Evolutionary conservation across 1,140 invertebrate species (phyloP).

Genomic region (Forficula auricularia): DNA sequence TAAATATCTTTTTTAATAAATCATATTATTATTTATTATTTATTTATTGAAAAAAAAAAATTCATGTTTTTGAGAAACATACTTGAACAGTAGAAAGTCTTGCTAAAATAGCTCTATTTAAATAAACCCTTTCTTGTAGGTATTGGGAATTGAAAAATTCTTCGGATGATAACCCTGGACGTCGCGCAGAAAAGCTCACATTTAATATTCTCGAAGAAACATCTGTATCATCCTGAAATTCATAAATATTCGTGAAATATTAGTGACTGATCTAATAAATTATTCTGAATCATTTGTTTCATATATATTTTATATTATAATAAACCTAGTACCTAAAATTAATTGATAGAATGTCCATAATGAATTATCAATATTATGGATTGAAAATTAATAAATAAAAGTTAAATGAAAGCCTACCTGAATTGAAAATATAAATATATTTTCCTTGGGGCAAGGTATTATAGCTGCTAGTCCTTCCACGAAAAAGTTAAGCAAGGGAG

Average conservation of each 20-base stretch:
- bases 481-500: slow-evolving; percentile 75
- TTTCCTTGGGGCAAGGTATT: slow-evolving; percentile 77
- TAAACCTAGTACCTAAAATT: too few species aligned
- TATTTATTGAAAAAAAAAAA: slow-evolving; percentile 4
- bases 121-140: slow-evolving; percentile 81
- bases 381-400: too few species aligned
- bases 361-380: too few species aligned
- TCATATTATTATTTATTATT: neutral
- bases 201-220: slow-evolving; percentile 75
- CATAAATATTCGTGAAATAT: slow-evolving; percentile 12
- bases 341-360: too few species aligned
- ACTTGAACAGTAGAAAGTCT: slow-evolving; percentile 74
- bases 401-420: too few species aligned
- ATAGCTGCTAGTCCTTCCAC: slow-evolving; percentile 80
- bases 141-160: slow-evolving; percentile 76
- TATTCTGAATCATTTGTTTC: too few species aligned
- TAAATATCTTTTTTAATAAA: slow-evolving; percentile 4
- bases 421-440: slow-evolving; percentile 85
- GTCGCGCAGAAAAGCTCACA: slow-evolving; percentile 79
- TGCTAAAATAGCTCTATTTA: slow-evolving; percentile 70
- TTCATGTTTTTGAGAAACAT: slow-evolving; percentile 16
- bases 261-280: too few species aligned
- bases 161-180: slow-evolving; percentile 54
- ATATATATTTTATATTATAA: too few species aligned
- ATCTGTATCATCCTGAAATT: slow-evolving; percentile 62